Percentiles rank a stretch among this genome's conserved stretches.
Conservation (phyloP, 2,113 vertebrate genomes). For the Hemichromis elongatus region DNA sequence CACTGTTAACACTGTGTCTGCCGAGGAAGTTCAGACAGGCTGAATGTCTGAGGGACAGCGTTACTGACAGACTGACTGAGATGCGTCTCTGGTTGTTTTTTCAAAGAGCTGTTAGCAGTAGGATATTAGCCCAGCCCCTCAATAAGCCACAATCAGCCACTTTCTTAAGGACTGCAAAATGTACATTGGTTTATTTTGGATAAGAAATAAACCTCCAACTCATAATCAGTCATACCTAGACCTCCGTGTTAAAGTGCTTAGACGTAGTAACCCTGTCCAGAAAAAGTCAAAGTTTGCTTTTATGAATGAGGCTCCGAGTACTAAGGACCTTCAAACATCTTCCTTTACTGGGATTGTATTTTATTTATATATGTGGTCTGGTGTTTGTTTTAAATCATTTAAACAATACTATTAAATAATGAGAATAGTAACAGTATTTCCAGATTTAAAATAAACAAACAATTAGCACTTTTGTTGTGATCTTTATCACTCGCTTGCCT, state of each 20-base stretch:
- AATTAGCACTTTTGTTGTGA: background rate
- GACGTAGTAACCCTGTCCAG: background rate
- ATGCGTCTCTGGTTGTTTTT: background rate
- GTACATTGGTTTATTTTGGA: background rate
- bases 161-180: background rate
- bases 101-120: background rate
- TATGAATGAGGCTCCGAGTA: background rate
- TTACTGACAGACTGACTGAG: background rate
- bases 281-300: constrained; percentile 2
- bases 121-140: background rate
- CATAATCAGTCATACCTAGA: background rate
- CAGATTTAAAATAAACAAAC: background rate
- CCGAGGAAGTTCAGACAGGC: background rate
- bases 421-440: background rate
- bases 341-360: background rate
- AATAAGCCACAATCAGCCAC: background rate
- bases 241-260: background rate
- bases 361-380: background rate
- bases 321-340: background rate
- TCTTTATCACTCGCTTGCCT: background rate
- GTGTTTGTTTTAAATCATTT: background rate
- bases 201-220: background rate
- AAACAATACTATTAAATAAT: background rate
- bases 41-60: background rate
- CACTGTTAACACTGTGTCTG: background rate